Evolutionary conservation across 1,140 invertebrate species (phyloP).

Genomic region (Telenomus remus): DNA sequence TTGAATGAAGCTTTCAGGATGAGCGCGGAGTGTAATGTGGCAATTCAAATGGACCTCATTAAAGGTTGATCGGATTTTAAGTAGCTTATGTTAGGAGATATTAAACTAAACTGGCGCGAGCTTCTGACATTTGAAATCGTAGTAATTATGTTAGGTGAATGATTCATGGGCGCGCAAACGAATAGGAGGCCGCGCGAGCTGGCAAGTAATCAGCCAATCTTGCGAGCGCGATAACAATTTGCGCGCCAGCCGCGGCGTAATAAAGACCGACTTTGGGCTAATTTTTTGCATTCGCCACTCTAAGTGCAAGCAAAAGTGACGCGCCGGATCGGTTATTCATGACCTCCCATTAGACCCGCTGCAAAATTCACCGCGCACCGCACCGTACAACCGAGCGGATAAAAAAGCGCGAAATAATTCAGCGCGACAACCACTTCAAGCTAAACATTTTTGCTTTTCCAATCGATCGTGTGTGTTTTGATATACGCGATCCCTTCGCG

Average conservation of each 20-base stretch:
- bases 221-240: neutral
- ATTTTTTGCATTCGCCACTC: conserved; percentile 27
- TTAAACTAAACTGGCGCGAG: conserved; percentile 11
- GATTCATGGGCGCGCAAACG: conserved; percentile 12
- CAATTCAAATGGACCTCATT: conserved; percentile 32
- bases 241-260: conserved; percentile 1
- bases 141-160: conserved; percentile 34
- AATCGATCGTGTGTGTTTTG: conserved; percentile 44
- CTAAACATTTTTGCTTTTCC: conserved; percentile 46
- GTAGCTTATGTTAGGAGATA: conserved; percentile 47
- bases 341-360: conserved; percentile 40
- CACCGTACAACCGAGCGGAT: conserved; percentile 10
- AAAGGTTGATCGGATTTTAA: conserved; percentile 34
- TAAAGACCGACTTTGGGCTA: conserved; percentile 1
- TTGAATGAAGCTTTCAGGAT: conserved; percentile 13
- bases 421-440: conserved; percentile 32
- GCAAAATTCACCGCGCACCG: conserved; percentile 35
- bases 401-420: conserved; percentile 42
- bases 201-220: neutral
- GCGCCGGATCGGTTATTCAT: conserved; percentile 35
- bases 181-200: neutral
- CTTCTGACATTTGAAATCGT: conserved; percentile 28
- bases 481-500: conserved; percentile 25
- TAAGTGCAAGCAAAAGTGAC: conserved; percentile 43
- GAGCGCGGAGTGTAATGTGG: conserved; percentile 18